phyloP scores from a whole-genome alignment of 2,113 vertebrate genomes.

The Megalops atlanticus region DNA sequence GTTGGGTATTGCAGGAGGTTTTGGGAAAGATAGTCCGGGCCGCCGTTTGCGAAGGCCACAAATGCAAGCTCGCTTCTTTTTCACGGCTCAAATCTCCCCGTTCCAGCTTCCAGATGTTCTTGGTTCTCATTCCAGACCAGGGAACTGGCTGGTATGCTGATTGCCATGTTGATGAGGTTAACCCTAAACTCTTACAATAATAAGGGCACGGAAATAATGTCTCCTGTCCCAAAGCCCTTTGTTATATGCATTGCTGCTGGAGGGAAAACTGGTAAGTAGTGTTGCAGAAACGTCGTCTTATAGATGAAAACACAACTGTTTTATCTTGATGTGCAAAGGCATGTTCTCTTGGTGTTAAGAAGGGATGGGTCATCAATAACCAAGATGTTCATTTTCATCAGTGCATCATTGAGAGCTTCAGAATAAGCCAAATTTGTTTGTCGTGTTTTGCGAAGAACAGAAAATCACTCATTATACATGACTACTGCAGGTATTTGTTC shows the following conservation, averaged over 20 bases:
- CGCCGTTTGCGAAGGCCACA: not conserved
- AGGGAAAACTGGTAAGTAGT: not conserved
- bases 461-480: not conserved
- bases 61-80: not conserved
- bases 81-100: not conserved
- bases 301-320: not conserved
- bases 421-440: not conserved
- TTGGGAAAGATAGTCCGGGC: conserved; percentile 12
- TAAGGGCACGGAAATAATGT: conserved; percentile 9
- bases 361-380: not conserved
- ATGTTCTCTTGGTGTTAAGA: not conserved
- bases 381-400: not conserved
- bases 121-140: not conserved
- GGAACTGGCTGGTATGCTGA: conserved; percentile 6
- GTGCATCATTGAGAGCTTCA: not conserved
- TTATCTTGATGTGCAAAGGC: not conserved
- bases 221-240: conserved; percentile 8
- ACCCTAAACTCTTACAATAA: conserved; percentile 10
- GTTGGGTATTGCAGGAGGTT: conserved; percentile 4
- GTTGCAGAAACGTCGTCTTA: not conserved
- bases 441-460: not conserved
- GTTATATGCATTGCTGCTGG: not conserved
- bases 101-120: conserved; percentile 26
- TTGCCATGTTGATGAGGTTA: conserved; percentile 18
- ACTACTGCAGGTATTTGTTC: not conserved